These are phyloP conservation scores for Catostomus latipinnis DNA, from an alignment of 2,797 vertebrate species.

Conservation along the genomic window DNA sequence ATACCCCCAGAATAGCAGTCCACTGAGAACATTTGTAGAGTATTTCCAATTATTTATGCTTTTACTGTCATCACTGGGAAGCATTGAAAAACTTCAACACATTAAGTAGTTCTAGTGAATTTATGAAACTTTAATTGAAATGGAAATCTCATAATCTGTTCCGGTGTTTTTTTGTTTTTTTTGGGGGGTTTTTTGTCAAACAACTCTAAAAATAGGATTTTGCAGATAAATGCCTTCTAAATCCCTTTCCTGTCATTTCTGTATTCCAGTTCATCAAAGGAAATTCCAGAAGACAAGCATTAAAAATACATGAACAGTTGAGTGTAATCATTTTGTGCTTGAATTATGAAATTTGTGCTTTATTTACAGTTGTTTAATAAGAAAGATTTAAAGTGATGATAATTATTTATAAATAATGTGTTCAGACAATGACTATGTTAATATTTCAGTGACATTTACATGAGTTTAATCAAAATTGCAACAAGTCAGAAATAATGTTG, in stretches of 20 bases:
- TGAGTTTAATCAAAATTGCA: too few species aligned
- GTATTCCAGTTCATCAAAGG: neutral
- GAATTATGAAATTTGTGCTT: neutral
- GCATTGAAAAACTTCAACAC: neutral
- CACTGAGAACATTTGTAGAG: neutral
- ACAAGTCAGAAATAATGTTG: neutral
- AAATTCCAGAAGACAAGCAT: neutral
- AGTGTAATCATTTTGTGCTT: neutral
- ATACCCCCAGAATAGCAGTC: neutral
- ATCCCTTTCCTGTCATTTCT: neutral
- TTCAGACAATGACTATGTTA: neutral
- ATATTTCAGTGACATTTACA: neutral
- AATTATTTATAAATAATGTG: too few species aligned
- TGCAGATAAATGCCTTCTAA: neutral
- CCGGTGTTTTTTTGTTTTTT: too few species aligned
- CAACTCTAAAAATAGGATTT: neutral
- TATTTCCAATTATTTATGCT: slow-evolving; percentile 17
- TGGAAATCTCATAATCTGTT: neutral
- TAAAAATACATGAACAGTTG: neutral
- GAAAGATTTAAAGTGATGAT: neutral
- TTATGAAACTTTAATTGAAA: neutral
- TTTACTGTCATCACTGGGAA: neutral
- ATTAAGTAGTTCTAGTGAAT: neutral
- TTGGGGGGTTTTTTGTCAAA: too few species aligned
- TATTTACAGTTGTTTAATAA: neutral